phyloP scores from a whole-genome alignment of 1,140 invertebrate species.

The Pseudoatta argentina region DNA sequence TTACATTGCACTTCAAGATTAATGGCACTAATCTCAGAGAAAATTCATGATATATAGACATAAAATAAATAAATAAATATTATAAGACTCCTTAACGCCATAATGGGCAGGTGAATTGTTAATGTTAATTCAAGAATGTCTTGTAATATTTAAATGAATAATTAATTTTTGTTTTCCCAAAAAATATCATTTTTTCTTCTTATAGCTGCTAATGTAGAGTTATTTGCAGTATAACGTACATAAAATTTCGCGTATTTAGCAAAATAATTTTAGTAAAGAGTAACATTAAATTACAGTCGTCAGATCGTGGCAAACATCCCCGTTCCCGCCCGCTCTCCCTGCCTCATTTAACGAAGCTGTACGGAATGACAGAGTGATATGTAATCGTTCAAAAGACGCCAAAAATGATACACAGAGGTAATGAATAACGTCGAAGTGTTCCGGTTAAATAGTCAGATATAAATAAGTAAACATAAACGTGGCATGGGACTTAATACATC shows the following conservation, averaged over 20 bases:
- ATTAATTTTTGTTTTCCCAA: neutral
- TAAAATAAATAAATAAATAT: conserved; percentile 16
- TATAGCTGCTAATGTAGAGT: neutral
- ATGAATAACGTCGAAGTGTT: conserved; percentile 72
- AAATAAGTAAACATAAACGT: conserved; percentile 67
- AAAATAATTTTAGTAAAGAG: neutral
- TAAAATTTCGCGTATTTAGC: conserved; percentile 15
- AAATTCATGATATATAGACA: neutral
- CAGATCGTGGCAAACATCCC: conserved; percentile 10
- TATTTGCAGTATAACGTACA: neutral
- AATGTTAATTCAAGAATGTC: conserved; percentile 23
- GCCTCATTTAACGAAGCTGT: conserved; percentile 57
- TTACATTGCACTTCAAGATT: conserved; percentile 19
- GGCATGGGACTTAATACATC: conserved; percentile 69
- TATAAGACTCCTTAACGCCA: neutral
- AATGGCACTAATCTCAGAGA: conserved; percentile 27
- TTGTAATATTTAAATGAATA: conserved; percentile 28
- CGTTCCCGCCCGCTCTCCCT: conserved; percentile 8
- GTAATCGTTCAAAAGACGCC: conserved; percentile 58
- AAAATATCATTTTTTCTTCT: neutral
- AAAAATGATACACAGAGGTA: conserved; percentile 55
- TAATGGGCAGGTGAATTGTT: neutral
- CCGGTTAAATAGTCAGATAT: conserved; percentile 72
- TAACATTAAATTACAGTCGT: conserved; percentile 23
- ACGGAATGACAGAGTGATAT: conserved; percentile 59